Conservation (phyloP, 1,140 invertebrate genomes). For the Drosophila trapezifrons region DNA sequence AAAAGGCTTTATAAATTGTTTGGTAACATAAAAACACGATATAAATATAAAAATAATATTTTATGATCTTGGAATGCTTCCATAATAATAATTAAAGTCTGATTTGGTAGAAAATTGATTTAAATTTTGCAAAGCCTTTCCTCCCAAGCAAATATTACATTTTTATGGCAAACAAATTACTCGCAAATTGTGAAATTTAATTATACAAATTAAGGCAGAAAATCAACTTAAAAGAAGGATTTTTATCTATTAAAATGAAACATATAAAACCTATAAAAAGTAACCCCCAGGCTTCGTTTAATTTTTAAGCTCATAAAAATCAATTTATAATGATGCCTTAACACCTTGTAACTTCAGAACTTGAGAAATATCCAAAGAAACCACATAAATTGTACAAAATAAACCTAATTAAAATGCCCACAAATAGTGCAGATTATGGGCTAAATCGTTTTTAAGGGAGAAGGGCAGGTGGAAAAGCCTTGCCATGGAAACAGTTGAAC, state of each 20-base stretch:
- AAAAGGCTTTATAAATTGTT: neutral
- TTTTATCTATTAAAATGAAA: too few relatives aligned
- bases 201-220: neutral
- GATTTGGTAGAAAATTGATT: too few relatives aligned
- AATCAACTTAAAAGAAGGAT: neutral
- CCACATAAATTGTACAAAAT: neutral
- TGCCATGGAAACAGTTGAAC: constrained; percentile 21
- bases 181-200: neutral
- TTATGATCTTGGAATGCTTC: too few relatives aligned
- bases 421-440: constrained; percentile 6
- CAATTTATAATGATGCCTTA: neutral
- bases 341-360: neutral
- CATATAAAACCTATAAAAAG: neutral
- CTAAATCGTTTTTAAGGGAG: neutral
- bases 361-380: neutral
- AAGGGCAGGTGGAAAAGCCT: constrained; percentile 25
- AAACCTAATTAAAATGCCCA: neutral
- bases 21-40: neutral
- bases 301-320: constrained; percentile 4
- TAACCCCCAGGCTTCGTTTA: neutral
- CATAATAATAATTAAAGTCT: too few relatives aligned
- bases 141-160: neutral
- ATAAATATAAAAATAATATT: neutral
- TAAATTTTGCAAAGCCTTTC: neutral
- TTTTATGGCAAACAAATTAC: neutral